These are phyloP conservation scores for Sprattus sprattus DNA, from an alignment of 2,113 vertebrate genomes.

Conservation along the genomic window DNA sequence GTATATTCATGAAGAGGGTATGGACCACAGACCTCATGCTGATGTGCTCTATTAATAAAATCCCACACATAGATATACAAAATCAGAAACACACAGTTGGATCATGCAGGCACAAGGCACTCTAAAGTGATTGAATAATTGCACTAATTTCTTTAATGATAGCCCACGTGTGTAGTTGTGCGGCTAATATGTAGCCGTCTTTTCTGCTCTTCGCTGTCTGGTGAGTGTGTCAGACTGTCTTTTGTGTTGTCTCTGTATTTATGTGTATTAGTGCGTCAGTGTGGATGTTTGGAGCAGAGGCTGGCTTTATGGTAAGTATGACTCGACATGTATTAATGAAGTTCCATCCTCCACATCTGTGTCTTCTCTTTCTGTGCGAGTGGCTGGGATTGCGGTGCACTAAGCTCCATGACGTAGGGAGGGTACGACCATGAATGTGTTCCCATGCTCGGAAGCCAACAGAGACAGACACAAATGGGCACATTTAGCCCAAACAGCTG, in stretches of 20 bases:
- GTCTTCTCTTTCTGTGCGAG: neutral
- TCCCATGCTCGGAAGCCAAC: slow-evolving; percentile 19
- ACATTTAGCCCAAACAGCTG: slow-evolving; percentile 48
- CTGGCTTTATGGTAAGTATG: neutral
- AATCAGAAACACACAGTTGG: neutral
- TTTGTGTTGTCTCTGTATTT: neutral
- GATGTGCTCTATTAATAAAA: slow-evolving; percentile 49
- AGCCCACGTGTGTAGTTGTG: neutral
- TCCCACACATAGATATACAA: slow-evolving; percentile 25
- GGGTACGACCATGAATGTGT: neutral
- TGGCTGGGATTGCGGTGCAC: neutral
- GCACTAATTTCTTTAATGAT: neutral
- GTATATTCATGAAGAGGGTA: slow-evolving; percentile 45
- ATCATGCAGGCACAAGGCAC: neutral
- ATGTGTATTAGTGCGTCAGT: neutral
- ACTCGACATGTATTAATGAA: neutral
- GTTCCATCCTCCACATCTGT: neutral
- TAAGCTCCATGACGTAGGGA: slow-evolving; percentile 31
- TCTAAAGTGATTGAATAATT: neutral
- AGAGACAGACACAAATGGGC: neutral
- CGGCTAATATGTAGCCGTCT: neutral
- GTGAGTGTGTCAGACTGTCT: neutral
- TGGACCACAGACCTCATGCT: slow-evolving; percentile 30
- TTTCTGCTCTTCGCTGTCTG: neutral
- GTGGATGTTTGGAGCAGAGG: neutral